A percentile compares a stretch with the other conserved stretches of the same genome.
Conservation (phyloP, 1,140 invertebrate genomes). For the Drosophila nigrodunni region DNA sequence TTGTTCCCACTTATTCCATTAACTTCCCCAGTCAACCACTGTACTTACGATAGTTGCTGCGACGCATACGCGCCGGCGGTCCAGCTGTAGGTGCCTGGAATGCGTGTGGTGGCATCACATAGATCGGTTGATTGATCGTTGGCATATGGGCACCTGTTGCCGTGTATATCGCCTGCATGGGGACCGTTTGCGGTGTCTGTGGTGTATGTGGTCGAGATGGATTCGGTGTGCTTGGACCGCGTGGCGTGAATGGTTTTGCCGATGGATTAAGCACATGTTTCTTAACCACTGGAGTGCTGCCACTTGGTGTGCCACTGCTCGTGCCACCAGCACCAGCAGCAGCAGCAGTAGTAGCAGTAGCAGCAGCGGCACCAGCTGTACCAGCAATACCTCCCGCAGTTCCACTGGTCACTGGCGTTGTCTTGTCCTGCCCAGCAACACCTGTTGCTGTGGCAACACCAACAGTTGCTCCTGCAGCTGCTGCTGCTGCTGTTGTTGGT, state of each 20-base stretch:
- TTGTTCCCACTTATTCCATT: too few relatives aligned
- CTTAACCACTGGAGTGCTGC: conserved; percentile 84
- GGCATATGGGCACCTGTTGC: conserved; percentile 67
- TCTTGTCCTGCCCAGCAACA: conserved; percentile 47
- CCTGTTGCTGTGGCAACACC: not conserved
- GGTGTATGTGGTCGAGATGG: conserved; percentile 92
- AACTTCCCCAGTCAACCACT: too few relatives aligned
- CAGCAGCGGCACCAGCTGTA: not conserved
- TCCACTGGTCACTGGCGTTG: conserved; percentile 63
- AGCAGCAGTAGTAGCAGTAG: too few relatives aligned
- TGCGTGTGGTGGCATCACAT: conserved; percentile 85
- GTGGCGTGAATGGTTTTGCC: conserved; percentile 93
- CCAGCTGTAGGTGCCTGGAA: conserved; percentile 85
- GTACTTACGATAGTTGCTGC: conserved; percentile 75
- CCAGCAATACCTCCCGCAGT: conserved; percentile 3
- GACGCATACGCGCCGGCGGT: conserved; percentile 69
- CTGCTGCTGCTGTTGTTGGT: conserved; percentile 56
- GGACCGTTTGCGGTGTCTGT: conserved; percentile 88
- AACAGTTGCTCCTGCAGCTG: conserved; percentile 5
- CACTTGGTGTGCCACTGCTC: conserved; percentile 58
- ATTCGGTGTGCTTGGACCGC: conserved; percentile 88
- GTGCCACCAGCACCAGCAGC: not conserved
- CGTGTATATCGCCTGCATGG: conserved; percentile 80
- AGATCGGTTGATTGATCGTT: conserved; percentile 70
- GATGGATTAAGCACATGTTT: conserved; percentile 89